Evolutionary conservation across 53 echinoderm and acorn worm genomes (phyloP).

Genomic region (Apostichopus leukothele): DNA sequence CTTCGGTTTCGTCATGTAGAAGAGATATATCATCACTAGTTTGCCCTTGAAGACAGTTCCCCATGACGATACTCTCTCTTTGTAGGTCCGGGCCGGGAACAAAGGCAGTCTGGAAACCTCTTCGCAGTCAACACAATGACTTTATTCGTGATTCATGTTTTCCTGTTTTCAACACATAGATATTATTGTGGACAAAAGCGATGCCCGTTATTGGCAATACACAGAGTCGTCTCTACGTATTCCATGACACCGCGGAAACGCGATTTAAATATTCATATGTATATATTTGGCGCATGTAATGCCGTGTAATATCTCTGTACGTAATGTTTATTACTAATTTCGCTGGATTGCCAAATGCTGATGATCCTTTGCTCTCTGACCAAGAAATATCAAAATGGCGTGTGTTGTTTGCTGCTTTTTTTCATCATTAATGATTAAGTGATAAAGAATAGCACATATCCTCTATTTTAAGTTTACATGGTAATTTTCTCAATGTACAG

Average conservation of each 20-base stretch:
- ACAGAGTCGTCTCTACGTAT: neutral
- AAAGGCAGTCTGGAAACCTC: conserved; percentile 23
- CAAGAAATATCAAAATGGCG: conserved; percentile 11
- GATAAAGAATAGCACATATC: no score
- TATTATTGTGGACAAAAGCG: neutral
- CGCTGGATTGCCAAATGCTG: neutral
- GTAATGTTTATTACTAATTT: neutral
- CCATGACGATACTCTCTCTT: conserved; percentile 63
- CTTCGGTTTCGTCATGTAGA: conserved; percentile 79
- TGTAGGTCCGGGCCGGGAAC: conserved; percentile 16
- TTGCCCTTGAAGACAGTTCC: conserved; percentile 97
- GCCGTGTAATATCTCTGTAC: neutral
- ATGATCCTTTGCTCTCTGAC: neutral
- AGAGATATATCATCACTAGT: conserved; percentile 95
- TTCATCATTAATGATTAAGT: no score
- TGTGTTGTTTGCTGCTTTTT: neutral
- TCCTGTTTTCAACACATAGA: neutral
- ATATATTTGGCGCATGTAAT: no score
- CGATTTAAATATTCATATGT: neutral
- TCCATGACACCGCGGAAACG: neutral
- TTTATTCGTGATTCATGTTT: conserved; percentile 29
- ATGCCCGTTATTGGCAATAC: neutral
- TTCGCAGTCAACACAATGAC: conserved; percentile 26
- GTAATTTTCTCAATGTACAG: no score
- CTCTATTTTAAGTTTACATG: no score